Evolutionary conservation across 1,140 invertebrate species (phyloP).

Genomic region (Pemphigus obesinymphae): DNA sequence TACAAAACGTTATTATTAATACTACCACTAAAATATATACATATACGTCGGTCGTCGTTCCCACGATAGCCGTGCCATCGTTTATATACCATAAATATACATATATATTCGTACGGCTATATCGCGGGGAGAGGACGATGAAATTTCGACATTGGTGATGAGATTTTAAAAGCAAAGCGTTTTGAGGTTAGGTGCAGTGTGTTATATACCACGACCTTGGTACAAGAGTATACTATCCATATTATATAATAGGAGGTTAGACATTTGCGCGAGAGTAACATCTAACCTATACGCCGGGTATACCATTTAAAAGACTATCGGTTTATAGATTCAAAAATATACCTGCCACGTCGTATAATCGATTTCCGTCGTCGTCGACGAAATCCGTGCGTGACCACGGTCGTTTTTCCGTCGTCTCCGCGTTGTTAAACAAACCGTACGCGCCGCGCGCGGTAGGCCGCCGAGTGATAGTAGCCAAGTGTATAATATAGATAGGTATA

Average conservation of each 20-base stretch:
- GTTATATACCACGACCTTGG: not conserved
- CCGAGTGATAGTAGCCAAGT: not conserved
- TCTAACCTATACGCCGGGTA: too few species aligned
- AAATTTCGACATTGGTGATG: not conserved
- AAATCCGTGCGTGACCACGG: conserved; percentile 37
- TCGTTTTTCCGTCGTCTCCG: conserved; percentile 18
- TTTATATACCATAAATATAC: not conserved
- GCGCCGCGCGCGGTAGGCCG: conserved; percentile 12
- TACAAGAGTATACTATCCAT: too few species aligned
- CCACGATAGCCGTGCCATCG: conserved; percentile 18
- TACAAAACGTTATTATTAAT: not conserved
- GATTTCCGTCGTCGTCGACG: not conserved
- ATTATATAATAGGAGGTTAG: too few species aligned
- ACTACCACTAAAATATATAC: too few species aligned
- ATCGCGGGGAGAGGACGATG: not conserved
- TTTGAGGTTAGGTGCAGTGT: not conserved
- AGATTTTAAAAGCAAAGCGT: not conserved
- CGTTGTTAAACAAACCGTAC: conserved; percentile 24
- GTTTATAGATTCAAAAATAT: not conserved
- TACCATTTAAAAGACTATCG: too few species aligned
- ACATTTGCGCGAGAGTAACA: too few species aligned
- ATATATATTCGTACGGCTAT: conserved; percentile 17
- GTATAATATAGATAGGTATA: not conserved
- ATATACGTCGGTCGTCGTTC: not conserved
- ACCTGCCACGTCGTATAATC: not conserved